Conservation (phyloP, 1,140 invertebrate genomes). For the Halesus radiatus region DNA sequence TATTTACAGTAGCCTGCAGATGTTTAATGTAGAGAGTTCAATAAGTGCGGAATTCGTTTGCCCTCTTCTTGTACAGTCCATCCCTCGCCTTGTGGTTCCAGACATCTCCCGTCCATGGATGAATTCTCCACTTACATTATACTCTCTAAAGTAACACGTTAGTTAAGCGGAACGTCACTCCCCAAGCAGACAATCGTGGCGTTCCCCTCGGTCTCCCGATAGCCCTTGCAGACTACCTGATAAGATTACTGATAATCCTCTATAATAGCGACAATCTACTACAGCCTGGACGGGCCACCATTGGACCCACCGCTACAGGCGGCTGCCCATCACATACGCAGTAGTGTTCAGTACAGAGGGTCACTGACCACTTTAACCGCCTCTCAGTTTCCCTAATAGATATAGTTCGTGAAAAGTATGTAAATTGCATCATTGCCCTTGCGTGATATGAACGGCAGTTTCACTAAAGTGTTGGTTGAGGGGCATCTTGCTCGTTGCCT, state of each 20-base stretch:
- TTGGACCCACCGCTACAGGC: too few relatives aligned
- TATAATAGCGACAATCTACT: too few relatives aligned
- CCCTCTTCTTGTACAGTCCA: slow-evolving; percentile 12
- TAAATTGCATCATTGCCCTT: slow-evolving; percentile 26
- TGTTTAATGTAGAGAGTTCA: slow-evolving; percentile 45
- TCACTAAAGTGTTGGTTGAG: slow-evolving; percentile 16
- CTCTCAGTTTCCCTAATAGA: slow-evolving; percentile 38
- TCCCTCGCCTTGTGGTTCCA: slow-evolving; percentile 15
- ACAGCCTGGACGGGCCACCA: too few relatives aligned
- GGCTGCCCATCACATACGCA: neutral
- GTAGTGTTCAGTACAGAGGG: neutral
- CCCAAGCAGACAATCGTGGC: neutral
- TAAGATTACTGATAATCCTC: too few relatives aligned
- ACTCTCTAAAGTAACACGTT: neutral
- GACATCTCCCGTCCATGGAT: slow-evolving; percentile 36
- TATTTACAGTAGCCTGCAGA: slow-evolving; percentile 51
- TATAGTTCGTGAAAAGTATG: slow-evolving; percentile 33
- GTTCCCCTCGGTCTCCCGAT: too few relatives aligned
- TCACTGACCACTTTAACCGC: slow-evolving; percentile 43
- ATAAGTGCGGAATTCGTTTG: slow-evolving; percentile 37
- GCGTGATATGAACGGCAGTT: slow-evolving; percentile 34
- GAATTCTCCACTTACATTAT: slow-evolving; percentile 24
- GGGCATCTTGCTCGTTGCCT: slow-evolving; percentile 23
- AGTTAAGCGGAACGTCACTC: too few relatives aligned
- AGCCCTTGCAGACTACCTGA: too few relatives aligned